Base-by-base conservation (phyloP, 2,888 invertebrate species). In the Arctia plantaginis region DNA sequence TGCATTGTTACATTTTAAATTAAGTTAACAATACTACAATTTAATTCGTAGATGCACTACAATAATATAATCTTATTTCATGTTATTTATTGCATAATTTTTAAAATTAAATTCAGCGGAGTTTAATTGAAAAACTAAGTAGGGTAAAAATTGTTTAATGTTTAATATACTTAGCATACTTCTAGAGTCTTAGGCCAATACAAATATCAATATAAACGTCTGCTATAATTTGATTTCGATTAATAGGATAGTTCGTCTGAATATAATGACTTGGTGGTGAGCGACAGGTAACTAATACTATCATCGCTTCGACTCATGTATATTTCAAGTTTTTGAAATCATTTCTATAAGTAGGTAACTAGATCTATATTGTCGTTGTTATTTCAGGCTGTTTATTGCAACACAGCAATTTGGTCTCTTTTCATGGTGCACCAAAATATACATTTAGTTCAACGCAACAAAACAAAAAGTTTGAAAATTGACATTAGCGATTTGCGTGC, bases 1-100 rank as follows among this genome's bases (percentile, higher is more conserved):
- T 30, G 44, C 69, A 66, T 66, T 78, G 66, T 76, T 71, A 66
- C 69, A 13, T 13, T 69, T 77, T 72, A 74, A 27, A 76, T 68
- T 73, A 23, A 68, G 41, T 69, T 71, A 55, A 62, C 62, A 67
- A 72, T 72, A 69, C n/a, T 47, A 69, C 33, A 35, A 27, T 41
- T 33, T 39, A 35, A 59, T 20, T 55, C 27, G 62, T 62, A 59
- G 27, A 59, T 20, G 44, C 44, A 67, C n/a, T 62, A 23, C n/a
- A 33, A 59, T 30, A 51, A 12, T 10, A 8, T 13, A 33, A 3
- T 33, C 20, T 66, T 44, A 72, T 66, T 10, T 62, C 3, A 68
- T 62, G 0, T 20, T n/a, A 0, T 47, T 62, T 18, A 33, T 59
- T 27, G 35, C 18, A 59, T 44, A 47, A 47, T 62, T 69, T 15